Conservation (phyloP, 30 jellyfish, hydroid and myxozoan genomes). For the Sanderia malayensis region DNA sequence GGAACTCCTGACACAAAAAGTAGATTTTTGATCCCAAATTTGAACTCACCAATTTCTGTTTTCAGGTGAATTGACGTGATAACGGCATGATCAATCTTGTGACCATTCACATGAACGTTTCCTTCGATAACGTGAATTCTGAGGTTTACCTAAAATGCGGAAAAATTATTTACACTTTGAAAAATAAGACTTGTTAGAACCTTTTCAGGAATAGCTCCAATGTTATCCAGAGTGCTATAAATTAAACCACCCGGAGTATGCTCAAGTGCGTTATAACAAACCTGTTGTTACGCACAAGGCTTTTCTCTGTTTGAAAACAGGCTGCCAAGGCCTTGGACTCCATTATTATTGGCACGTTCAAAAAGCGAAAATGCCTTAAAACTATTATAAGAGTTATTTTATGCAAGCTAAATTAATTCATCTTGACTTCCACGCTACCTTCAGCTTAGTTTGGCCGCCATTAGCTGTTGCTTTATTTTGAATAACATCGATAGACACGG, state of each 20-base stretch:
- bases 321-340: no score
- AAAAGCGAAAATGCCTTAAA: no score
- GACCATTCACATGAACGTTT: constrained; percentile 60
- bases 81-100: constrained; percentile 61
- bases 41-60: constrained; percentile 49
- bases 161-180: not conserved
- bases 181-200: no score
- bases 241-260: no score
- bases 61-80: constrained; percentile 63
- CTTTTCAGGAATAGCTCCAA: no score
- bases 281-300: no score
- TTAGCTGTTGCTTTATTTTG: not conserved
- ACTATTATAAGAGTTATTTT: no score
- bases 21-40: no score
- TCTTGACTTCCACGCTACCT: constrained; percentile 20
- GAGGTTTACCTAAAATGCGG: constrained; percentile 33
- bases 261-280: no score
- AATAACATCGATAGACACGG: constrained; percentile 43
- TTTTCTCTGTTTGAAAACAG: no score
- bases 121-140: constrained; percentile 60
- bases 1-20: not conserved
- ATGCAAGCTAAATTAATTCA: not conserved
- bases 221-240: no score
- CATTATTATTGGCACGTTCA: no score
- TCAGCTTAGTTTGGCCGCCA: constrained; percentile 18